Conservation (phyloP, 2,797 vertebrate species). For the Ispidina picta region DNA sequence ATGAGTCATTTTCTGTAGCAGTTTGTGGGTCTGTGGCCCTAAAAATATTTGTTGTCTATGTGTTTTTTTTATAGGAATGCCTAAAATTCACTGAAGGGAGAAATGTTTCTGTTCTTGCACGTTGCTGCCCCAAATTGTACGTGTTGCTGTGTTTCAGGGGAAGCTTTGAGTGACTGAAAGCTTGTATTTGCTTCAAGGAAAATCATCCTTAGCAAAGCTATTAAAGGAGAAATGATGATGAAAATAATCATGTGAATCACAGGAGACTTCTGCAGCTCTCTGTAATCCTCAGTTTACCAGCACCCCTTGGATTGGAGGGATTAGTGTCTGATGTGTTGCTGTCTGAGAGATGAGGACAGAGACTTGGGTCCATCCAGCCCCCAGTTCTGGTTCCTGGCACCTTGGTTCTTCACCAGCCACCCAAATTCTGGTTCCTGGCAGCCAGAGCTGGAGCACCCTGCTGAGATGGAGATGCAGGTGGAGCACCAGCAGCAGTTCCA, state of each 20-base stretch:
- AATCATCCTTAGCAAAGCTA: background rate
- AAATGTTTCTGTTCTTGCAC: background rate
- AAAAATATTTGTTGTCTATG: background rate
- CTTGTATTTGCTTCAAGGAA: background rate
- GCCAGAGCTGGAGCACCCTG: fast-evolving
- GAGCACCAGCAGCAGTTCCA: background rate
- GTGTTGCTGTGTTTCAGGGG: background rate
- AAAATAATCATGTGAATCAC: background rate
- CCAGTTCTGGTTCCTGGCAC: too few relatives aligned
- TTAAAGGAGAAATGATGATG: background rate
- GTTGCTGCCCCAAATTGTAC: background rate
- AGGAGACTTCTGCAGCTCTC: background rate
- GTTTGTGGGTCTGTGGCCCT: background rate
- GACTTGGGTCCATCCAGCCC: fast-evolving
- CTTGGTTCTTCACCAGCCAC: too few relatives aligned
- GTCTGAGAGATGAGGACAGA: background rate
- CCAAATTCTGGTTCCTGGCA: fast-evolving
- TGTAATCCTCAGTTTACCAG: background rate
- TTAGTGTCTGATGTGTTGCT: background rate
- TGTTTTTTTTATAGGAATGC: background rate
- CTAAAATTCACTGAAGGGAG: background rate
- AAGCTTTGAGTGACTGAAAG: background rate
- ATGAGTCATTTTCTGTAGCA: background rate
- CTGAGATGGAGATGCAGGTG: background rate
- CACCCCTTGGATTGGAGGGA: background rate